Evolutionary conservation across 2,888 invertebrate species (phyloP), one percentile per base, ranked within the genome.

Genomic region (Boloria selene): DNA sequence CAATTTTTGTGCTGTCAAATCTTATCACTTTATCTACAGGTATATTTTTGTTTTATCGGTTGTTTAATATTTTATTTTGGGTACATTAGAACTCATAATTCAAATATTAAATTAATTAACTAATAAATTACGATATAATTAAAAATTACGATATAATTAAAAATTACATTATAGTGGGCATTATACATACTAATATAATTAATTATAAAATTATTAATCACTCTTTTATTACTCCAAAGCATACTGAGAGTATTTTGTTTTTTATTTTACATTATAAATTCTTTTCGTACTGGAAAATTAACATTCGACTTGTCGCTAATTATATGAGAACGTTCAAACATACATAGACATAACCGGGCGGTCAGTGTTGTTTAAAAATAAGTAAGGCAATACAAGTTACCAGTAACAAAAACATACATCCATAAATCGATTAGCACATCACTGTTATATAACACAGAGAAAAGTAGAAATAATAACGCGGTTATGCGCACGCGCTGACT

Each of bases 391-490:
- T 14, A 45, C 14, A 22, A n/a, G n/a, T 45, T 56, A 56, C 56
- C 56, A 56, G 56, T 26, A 56, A 26, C 26, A 45, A 45, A 45
- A 45, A 45, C 4, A 13, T 45, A 45, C 56, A 56, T 56, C 56
- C 50, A 56, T 16, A 63, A 44, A 56, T 44, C 50, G n/a, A 13
- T 47, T 45, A 56, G 50, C 64, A 69, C 64, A 45, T 31, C 67
- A 66, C 63, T 56, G 10, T 67, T 62, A 63, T 56, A 49, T 54
- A 64, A 65, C 70, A 72, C 68, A 51, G 45, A 54, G 53, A 64
- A 54, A 44, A 26, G 13, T n/a, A 45, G n/a, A 13, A 45, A 51
- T 64, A 61, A 60, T 52, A 61, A 49, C 44, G 49, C 56, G 59
- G 18, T 64, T 61, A 54, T 47, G 61, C 61, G 58, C 55, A 69